Evolutionary conservation across 2,797 vertebrate species (phyloP).

Genomic region (Chaetodon trifasciatus): DNA sequence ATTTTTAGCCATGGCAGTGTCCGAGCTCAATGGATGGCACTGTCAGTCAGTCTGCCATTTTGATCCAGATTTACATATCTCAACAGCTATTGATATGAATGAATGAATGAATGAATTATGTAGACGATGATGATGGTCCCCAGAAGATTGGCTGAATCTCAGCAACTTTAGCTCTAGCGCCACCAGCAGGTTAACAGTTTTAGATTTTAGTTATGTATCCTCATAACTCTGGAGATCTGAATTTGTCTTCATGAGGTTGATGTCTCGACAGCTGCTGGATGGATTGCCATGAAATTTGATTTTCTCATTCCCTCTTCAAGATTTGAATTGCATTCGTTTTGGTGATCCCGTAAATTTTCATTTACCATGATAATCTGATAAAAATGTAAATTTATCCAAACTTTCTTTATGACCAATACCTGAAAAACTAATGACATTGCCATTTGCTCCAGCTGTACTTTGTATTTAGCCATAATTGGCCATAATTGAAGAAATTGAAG

Average conservation of each 20-base stretch:
- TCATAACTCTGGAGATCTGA: too few relatives aligned
- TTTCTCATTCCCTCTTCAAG: not conserved
- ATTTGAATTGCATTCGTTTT: too few relatives aligned
- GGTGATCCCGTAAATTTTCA: too few relatives aligned
- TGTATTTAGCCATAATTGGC: not conserved
- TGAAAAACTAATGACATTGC: not conserved
- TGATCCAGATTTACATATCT: conserved; percentile 5
- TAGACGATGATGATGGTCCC: not conserved
- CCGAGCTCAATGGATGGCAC: not conserved
- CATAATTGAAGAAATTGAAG: not conserved
- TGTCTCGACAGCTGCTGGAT: too few relatives aligned
- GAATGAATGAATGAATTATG: too few relatives aligned
- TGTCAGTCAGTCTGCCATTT: not conserved
- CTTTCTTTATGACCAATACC: not conserved
- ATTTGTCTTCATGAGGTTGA: too few relatives aligned
- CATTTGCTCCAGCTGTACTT: not conserved
- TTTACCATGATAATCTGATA: too few relatives aligned
- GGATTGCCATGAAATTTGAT: not conserved
- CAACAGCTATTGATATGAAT: not conserved
- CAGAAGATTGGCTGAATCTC: not conserved
- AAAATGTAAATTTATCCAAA: too few relatives aligned
- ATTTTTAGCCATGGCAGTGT: too few relatives aligned
- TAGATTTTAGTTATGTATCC: too few relatives aligned
- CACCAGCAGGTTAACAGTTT: not conserved
- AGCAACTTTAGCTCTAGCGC: not conserved